Evolutionary conservation across 2,113 vertebrate genomes (phyloP).

Genomic region (Heptranchias perlo): DNA sequence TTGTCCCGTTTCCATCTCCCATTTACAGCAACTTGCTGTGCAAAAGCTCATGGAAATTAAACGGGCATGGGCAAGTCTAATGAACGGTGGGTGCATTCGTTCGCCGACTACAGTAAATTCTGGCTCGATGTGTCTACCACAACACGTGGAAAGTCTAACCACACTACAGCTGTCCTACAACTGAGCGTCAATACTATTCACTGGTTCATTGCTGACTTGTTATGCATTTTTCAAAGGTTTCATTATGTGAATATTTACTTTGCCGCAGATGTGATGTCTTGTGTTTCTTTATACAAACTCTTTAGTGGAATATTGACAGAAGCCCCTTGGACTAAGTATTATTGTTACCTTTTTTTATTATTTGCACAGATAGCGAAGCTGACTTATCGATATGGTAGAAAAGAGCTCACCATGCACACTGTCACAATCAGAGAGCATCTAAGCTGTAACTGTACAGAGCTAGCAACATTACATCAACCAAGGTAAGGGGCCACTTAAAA

Average conservation of each 20-base stretch:
- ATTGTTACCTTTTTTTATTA: neutral
- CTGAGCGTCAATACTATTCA: too few species aligned
- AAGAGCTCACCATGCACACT: slow-evolving; percentile 27
- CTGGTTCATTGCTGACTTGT: too few species aligned
- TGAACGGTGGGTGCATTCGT: too few species aligned
- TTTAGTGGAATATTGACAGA: neutral
- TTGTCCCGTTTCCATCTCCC: too few species aligned
- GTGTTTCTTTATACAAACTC: neutral
- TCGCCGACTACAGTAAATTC: too few species aligned
- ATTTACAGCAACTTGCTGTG: too few species aligned
- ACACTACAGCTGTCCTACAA: too few species aligned
- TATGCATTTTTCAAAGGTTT: neutral
- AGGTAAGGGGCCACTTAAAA: neutral
- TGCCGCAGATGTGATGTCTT: neutral
- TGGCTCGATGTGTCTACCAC: too few species aligned
- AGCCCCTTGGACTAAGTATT: neutral
- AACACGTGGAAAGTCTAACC: too few species aligned
- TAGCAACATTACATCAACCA: neutral
- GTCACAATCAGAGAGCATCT: slow-evolving; percentile 28
- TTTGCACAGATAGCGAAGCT: slow-evolving; percentile 23
- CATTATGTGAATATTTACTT: neutral
- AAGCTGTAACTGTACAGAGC: slow-evolving; percentile 31
- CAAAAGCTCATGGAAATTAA: too few species aligned
- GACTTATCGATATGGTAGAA: slow-evolving; percentile 22
- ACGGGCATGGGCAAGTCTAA: too few species aligned